These are phyloP conservation scores for Apamea sordens DNA, from an alignment of 2,888 invertebrate species.

Conservation along the genomic window DNA sequence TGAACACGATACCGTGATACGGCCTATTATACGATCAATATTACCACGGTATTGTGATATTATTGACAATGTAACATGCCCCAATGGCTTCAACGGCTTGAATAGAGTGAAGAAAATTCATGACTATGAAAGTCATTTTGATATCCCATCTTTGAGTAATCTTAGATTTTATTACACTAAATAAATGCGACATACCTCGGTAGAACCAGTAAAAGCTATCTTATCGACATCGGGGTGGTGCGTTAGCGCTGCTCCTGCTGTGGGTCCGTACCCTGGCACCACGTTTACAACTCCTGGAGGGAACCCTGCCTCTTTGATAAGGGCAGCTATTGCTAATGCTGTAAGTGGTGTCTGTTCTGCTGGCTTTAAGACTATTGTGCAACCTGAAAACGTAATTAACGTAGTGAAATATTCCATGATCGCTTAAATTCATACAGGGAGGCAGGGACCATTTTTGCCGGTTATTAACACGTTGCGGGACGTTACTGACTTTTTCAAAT, in stretches of 20 bases:
- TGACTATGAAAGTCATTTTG: not conserved
- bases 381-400: constrained; percentile 83
- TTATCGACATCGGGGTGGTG: constrained; percentile 95
- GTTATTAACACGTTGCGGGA: too few relatives aligned
- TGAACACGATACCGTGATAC: too few relatives aligned
- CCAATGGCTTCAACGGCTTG: not conserved
- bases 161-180: not conserved
- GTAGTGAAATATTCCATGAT: not conserved
- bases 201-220: constrained; percentile 93
- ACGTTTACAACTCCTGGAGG: constrained; percentile 98
- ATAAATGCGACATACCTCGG: constrained; percentile 75
- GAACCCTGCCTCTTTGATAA: constrained; percentile 96
- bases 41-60: too few relatives aligned
- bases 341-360: constrained; percentile 98
- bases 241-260: constrained; percentile 94
- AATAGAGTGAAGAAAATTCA: not conserved
- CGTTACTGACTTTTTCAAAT: too few relatives aligned
- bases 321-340: constrained; percentile 96
- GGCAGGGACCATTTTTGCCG: too few relatives aligned
- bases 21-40: too few relatives aligned
- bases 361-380: constrained; percentile 96
- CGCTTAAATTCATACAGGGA: too few relatives aligned
- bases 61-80: too few relatives aligned
- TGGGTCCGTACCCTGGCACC: constrained; percentile 96
- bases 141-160: not conserved